These are phyloP conservation scores for Petrocephalus sullivani DNA, from an alignment of 2,797 vertebrate genomes.

Conservation along the genomic window DNA sequence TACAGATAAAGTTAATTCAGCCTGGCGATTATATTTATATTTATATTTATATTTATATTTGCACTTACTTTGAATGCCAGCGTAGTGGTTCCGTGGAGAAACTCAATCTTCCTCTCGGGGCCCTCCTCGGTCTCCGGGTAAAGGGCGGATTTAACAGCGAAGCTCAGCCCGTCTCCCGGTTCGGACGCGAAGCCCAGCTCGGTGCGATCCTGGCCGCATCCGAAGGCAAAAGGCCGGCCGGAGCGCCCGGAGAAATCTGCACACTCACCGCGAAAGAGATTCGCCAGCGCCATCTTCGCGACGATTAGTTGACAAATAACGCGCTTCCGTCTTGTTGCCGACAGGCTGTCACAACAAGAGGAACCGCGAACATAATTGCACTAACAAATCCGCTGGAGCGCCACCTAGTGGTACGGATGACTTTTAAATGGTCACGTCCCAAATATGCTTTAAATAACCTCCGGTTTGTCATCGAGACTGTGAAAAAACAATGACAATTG, in stretches of 20 bases:
- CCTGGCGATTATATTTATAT: background rate
- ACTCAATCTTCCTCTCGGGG: slow-evolving; percentile 47
- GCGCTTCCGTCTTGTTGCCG: background rate
- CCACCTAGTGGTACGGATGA: background rate
- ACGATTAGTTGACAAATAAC: background rate
- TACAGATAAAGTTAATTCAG: background rate
- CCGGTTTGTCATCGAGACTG: background rate
- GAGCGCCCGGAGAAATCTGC: slow-evolving; percentile 25
- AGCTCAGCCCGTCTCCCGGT: background rate
- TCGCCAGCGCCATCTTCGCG: slow-evolving; percentile 57
- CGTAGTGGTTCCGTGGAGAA: slow-evolving; percentile 60
- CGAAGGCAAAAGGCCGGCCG: slow-evolving; percentile 33
- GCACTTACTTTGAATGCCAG: slow-evolving; percentile 53
- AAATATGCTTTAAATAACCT: background rate
- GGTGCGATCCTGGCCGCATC: background rate
- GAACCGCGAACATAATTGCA: background rate
- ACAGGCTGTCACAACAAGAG: background rate
- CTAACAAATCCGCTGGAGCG: background rate
- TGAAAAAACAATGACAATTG: background rate
- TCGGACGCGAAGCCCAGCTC: background rate
- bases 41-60: too few species aligned
- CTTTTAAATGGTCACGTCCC: background rate
- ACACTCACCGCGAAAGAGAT: slow-evolving; percentile 38
- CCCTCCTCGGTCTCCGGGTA: slow-evolving; percentile 20
- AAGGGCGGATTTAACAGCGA: slow-evolving; percentile 23